Evolutionary conservation across 2,888 invertebrate species (phyloP).

Genomic region (Scaptomyza tumidula): DNA sequence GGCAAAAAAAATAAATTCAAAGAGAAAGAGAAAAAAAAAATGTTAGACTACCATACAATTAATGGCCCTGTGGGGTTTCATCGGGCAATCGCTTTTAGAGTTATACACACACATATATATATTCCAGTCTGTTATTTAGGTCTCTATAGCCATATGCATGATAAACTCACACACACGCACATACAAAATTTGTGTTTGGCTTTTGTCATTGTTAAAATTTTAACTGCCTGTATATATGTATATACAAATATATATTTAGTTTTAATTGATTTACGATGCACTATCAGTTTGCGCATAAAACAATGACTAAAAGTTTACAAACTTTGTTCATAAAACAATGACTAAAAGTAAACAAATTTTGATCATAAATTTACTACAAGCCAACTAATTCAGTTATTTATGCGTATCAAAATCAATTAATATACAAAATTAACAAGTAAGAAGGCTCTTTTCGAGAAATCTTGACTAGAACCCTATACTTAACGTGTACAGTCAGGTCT

Average conservation of each 20-base stretch:
- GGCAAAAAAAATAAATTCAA: constrained; percentile 32
- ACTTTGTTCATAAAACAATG: background rate
- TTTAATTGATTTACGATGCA: constrained; percentile 20
- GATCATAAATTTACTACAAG: background rate
- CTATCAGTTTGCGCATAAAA: constrained; percentile 3
- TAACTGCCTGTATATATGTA: constrained; percentile 3
- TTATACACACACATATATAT: constrained; percentile 12
- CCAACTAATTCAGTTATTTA: background rate
- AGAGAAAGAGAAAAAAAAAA: constrained; percentile 32
- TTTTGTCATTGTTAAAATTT: constrained; percentile 14
- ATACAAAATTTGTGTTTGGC: background rate
- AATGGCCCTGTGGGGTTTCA: constrained; percentile 80
- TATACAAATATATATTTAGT: background rate
- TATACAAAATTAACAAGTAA: background rate
- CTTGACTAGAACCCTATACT: no score
- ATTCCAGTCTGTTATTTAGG: constrained; percentile 36
- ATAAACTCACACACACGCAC: background rate
- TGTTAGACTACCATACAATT: constrained; percentile 72
- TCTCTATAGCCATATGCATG: constrained; percentile 13
- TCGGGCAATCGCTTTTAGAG: constrained; percentile 56
- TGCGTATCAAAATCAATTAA: background rate
- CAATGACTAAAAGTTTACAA: background rate
- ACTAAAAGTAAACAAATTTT: background rate
- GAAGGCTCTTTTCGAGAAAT: no score
- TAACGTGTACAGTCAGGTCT: no score